phyloP scores from a whole-genome alignment of 2,797 vertebrate genomes.

The Gila robusta region DNA sequence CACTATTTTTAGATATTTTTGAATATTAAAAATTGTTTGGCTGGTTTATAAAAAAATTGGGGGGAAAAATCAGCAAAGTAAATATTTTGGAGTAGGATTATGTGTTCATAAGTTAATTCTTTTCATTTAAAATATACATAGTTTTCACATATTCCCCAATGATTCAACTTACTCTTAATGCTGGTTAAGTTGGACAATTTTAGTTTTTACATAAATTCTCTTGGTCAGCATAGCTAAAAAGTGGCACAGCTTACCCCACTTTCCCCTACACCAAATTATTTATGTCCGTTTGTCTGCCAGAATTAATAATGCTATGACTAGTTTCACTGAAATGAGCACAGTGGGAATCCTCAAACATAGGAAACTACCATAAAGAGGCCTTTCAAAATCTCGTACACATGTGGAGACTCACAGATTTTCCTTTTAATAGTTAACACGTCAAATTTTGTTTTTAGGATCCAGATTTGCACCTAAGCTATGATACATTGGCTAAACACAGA shows the following conservation, averaged over 20 bases:
- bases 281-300: conserved; percentile 10
- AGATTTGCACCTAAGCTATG: background rate
- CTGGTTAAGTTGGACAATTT: background rate
- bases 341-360: conserved; percentile 30
- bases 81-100: background rate
- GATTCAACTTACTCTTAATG: background rate
- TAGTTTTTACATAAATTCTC: too few relatives aligned
- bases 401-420: conserved; percentile 14
- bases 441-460: conserved; percentile 19
- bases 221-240: background rate
- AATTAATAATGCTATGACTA: conserved; percentile 27
- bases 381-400: background rate
- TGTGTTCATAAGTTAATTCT: background rate
- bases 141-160: background rate
- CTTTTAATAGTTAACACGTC: conserved; percentile 25
- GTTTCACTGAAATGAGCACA: conserved; percentile 18
- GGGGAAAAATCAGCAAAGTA: background rate
- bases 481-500: conserved; percentile 4
- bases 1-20: background rate
- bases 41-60: background rate
- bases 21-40: background rate
- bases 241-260: background rate
- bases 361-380: conserved; percentile 27
- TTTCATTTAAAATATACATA: background rate
- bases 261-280: conserved; percentile 13